A percentile compares a stretch with the other conserved stretches of the same genome.
These are phyloP conservation scores for Callinectes sapidus DNA, from an alignment of 2,888 invertebrate species.

Conservation along the genomic window DNA sequence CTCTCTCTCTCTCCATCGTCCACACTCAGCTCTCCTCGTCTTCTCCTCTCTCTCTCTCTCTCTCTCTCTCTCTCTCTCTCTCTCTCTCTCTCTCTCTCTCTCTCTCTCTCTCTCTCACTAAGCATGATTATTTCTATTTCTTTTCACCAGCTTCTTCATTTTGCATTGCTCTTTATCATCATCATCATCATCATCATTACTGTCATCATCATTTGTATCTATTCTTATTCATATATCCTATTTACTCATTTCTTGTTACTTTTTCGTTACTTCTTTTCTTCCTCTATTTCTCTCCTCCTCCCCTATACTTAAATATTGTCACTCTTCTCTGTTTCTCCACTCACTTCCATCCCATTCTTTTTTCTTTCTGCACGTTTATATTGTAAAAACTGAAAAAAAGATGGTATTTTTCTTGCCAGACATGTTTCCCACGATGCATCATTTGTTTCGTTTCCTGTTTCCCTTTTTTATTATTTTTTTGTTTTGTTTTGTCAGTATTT, in stretches of 20 bases:
- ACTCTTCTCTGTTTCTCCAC: background rate
- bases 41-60: constrained; percentile 32
- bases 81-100: constrained; percentile 38
- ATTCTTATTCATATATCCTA: background rate
- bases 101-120: too few relatives aligned
- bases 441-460: background rate
- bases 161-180: background rate
- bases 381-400: background rate
- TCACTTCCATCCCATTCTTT: background rate
- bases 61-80: background rate
- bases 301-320: too few relatives aligned
- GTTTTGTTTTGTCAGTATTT: too few relatives aligned
- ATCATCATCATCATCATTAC: background rate
- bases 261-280: background rate
- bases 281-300: background rate
- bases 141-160: background rate
- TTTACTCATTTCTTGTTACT: background rate
- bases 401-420: background rate
- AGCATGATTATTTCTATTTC: background rate
- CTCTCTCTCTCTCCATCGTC: background rate
- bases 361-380: background rate
- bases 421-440: background rate
- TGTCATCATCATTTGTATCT: background rate
- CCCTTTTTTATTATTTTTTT: background rate
- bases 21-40: too few relatives aligned